phyloP scores from a whole-genome alignment of 2,888 invertebrate genomes.

The Trimorus sp. region DNA sequence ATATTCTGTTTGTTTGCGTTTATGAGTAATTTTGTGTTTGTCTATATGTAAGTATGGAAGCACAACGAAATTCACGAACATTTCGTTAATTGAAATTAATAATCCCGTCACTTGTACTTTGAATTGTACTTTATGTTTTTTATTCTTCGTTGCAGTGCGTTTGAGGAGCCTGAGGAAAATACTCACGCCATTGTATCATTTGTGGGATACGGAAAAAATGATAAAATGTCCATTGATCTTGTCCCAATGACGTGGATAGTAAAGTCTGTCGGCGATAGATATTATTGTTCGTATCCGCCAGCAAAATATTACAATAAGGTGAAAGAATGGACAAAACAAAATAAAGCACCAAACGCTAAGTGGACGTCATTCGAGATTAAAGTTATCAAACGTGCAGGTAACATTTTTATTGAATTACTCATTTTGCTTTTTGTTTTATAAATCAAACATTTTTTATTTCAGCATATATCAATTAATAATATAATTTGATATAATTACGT shows the following conservation, averaged over 20 bases:
- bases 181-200: conserved; percentile 1
- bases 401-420: neutral
- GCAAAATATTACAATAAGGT: neutral
- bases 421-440: neutral
- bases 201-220: neutral
- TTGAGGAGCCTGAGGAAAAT: neutral
- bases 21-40: neutral
- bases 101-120: neutral
- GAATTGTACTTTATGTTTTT: neutral
- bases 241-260: neutral
- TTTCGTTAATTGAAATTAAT: neutral
- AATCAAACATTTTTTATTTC: neutral
- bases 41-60: neutral
- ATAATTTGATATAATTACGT: neutral
- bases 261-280: neutral
- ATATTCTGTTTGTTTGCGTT: neutral
- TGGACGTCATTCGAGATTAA: neutral
- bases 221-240: conserved; percentile 4
- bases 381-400: neutral
- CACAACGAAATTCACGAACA: neutral
- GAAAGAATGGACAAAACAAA: neutral
- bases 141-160: neutral
- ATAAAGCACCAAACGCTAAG: neutral
- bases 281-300: neutral
- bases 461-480: too few relatives aligned